Evolutionary conservation across 2,888 invertebrate genomes (phyloP).

Genomic region (Scaptomyza flava): DNA sequence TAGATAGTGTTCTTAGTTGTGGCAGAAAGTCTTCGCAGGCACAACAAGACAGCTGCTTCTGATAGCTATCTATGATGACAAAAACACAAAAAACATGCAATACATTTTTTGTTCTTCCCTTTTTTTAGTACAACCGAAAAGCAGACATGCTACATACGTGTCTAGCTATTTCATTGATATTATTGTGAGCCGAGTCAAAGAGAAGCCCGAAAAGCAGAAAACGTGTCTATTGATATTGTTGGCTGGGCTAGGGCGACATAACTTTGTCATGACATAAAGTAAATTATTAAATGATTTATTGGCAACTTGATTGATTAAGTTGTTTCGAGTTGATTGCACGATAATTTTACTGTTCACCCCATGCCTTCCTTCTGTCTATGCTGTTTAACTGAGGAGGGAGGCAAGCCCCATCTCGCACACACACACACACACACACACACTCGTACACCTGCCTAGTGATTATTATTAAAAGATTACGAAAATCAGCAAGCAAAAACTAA

Average conservation of each 20-base stretch:
- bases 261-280: slow-evolving; percentile 68
- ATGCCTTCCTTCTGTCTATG: slow-evolving; percentile 17
- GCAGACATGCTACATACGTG: slow-evolving; percentile 7
- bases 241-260: slow-evolving; percentile 55
- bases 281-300: slow-evolving; percentile 75
- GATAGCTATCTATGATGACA: not conserved
- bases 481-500: too few species aligned
- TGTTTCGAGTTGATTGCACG: slow-evolving; percentile 68
- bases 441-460: slow-evolving; percentile 35
- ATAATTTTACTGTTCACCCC: slow-evolving; percentile 60
- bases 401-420: slow-evolving; percentile 6
- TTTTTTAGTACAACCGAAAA: not conserved
- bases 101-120: not conserved
- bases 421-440: slow-evolving; percentile 3
- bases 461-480: slow-evolving; percentile 59
- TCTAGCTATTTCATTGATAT: slow-evolving; percentile 20
- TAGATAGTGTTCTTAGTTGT: not conserved
- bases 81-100: slow-evolving; percentile 3
- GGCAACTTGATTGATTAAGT: slow-evolving; percentile 73
- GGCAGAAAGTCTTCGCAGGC: not conserved
- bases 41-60: not conserved
- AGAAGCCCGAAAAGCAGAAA: slow-evolving; percentile 2
- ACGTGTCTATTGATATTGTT: slow-evolving; percentile 14
- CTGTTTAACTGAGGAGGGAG: not conserved
- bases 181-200: slow-evolving; percentile 3